Base-by-base conservation (phyloP, 2,888 invertebrate genomes). In the Apocheima hispidaria region DNA sequence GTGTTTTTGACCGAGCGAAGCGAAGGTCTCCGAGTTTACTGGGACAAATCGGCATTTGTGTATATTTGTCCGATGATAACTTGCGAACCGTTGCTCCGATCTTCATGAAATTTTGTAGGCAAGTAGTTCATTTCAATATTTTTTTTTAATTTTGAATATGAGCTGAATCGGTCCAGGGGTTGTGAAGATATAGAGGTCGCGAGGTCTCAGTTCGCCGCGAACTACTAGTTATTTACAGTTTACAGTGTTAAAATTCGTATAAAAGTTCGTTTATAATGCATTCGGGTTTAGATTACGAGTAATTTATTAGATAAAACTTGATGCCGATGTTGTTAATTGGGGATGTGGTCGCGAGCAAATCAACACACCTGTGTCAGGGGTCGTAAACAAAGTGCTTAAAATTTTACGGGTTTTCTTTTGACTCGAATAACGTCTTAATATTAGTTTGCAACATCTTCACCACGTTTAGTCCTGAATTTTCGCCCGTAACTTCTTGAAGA, bases 1-100 rank as follows among this genome's bases (percentile, higher is more conserved):
- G 65, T 44, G 65, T 73, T 71, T 57, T n/a, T n/a, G n/a, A n/a
- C n/a, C n/a, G 66, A 76, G 72, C 64, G 54, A 66, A 75, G 70
- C n/a, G n/a, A n/a, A n/a, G n/a, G n/a, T n/a, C n/a, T n/a, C n/a
- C n/a, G n/a, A n/a, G n/a, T n/a, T n/a, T n/a, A n/a, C n/a, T n/a
- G n/a, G n/a, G n/a, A n/a, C n/a, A n/a, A n/a, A n/a, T n/a, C n/a
- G n/a, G n/a, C n/a, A n/a, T n/a, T n/a, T n/a, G n/a, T n/a, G n/a
- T n/a, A n/a, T n/a, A n/a, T n/a, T n/a, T n/a, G n/a, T n/a, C n/a
- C n/a, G n/a, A n/a, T n/a, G n/a, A n/a, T n/a, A n/a, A n/a, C n/a
- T n/a, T n/a, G n/a, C n/a, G n/a, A n/a, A n/a, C n/a, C n/a, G n/a
- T n/a, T n/a, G n/a, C n/a, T n/a, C n/a, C n/a, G n/a, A n/a, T n/a